Conservation (phyloP, 1,140 invertebrate species). For the Calephelis nemesis region DNA sequence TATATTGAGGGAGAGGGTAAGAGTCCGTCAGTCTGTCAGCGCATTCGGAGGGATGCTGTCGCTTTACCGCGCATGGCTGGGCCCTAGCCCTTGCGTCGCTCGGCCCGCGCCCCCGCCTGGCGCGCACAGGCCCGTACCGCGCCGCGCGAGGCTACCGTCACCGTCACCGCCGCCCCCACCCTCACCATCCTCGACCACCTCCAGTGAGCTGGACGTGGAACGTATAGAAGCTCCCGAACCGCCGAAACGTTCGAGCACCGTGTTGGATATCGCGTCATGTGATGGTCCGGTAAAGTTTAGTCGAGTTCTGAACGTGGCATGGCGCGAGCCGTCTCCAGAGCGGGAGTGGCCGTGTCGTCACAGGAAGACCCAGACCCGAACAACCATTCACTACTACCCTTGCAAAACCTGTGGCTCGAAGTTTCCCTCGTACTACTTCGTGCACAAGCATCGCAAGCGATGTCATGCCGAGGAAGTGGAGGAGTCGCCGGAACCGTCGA, state of each 20-base stretch:
- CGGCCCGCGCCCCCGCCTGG: conserved; percentile 69
- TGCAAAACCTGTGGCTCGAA: conserved; percentile 95
- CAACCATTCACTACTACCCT: conserved; percentile 94
- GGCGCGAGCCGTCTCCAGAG: conserved; percentile 68
- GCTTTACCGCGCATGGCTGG: conserved; percentile 84
- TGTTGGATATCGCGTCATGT: conserved; percentile 91
- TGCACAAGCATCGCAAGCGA: conserved; percentile 93
- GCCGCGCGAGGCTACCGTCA: conserved; percentile 48
- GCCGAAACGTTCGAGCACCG: conserved; percentile 45
- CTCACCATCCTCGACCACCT: conserved; percentile 49
- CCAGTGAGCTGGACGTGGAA: conserved; percentile 61
- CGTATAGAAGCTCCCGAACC: conserved; percentile 52
- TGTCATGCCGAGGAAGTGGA: conserved; percentile 86
- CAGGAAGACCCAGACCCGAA: conserved; percentile 79
- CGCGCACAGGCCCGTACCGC: conserved; percentile 60
- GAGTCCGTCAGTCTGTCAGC: conserved; percentile 45
- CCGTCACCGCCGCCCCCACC: conserved; percentile 58
- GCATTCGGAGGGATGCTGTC: conserved; percentile 78
- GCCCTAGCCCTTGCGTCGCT: conserved; percentile 64
- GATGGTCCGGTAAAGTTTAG: conserved; percentile 92
- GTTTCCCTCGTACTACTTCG: conserved; percentile 96
- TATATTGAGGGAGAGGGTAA: conserved; percentile 30
- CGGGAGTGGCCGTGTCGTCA: conserved; percentile 75
- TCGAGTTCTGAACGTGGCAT: conserved; percentile 54
- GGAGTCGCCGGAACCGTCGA: conserved; percentile 54